Percentiles rank a stretch among this genome's conserved stretches.
Conservation (phyloP, 2,113 vertebrate species). For the Tringa solitaria region DNA sequence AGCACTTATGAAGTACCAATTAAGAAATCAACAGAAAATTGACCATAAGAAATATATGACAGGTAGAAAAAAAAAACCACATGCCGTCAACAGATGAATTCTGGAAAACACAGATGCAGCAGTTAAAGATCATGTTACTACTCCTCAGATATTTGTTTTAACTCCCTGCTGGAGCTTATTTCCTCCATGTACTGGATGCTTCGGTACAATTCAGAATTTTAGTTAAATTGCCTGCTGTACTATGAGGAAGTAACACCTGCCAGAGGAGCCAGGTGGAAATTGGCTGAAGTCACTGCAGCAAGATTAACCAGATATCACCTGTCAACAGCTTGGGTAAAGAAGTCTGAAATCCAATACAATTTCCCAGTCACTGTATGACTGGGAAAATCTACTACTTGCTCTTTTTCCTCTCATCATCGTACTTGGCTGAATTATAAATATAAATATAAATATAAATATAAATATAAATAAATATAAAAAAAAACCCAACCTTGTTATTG, state of each 20-base stretch:
- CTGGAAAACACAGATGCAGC: background rate
- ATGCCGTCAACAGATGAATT: background rate
- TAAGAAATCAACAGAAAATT: background rate
- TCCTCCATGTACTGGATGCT: background rate
- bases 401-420: background rate
- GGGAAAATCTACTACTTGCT: background rate
- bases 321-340: background rate
- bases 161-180: background rate
- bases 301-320: background rate
- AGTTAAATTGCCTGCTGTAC: background rate
- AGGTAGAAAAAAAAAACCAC: background rate
- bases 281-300: background rate
- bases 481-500: background rate
- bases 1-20: background rate
- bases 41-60: background rate
- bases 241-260: background rate
- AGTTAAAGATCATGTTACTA: background rate
- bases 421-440: background rate
- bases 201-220: background rate
- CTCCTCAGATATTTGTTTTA: background rate
- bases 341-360: background rate
- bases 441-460: no score
- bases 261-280: background rate
- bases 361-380: background rate
- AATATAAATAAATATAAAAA: no score